Evolutionary conservation across 1,140 invertebrate species (phyloP).

Genomic region (Tetramorium alpestre): DNA sequence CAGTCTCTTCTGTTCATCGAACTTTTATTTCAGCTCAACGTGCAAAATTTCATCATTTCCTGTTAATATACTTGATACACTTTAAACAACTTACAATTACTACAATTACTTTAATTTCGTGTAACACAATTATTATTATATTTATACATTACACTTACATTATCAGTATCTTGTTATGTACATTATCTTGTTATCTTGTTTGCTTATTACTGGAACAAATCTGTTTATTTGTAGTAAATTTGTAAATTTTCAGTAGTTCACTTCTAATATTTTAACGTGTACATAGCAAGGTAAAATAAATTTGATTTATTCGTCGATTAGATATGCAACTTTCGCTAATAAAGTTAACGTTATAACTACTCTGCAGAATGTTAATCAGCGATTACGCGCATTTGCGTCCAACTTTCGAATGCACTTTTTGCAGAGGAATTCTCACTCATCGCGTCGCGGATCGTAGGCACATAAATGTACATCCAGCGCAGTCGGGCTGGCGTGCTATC

Average conservation of each 20-base stretch:
- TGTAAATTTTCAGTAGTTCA: not conserved
- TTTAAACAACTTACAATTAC: not conserved
- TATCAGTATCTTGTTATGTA: not conserved
- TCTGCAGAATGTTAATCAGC: slow-evolving; percentile 41
- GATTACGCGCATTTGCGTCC: slow-evolving; percentile 20
- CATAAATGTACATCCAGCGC: slow-evolving; percentile 39
- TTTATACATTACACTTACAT: not conserved
- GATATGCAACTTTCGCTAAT: slow-evolving; percentile 8
- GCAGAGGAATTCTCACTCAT: slow-evolving; percentile 1
- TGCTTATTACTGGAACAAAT: not conserved
- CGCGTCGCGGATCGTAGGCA: slow-evolving; percentile 18
- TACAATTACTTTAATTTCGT: not conserved
- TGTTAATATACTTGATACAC: not conserved
- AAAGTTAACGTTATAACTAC: not conserved
- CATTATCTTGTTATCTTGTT: not conserved
- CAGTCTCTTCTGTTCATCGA: not conserved
- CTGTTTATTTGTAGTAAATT: not conserved
- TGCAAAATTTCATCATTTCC: not conserved
- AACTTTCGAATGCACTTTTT: slow-evolving; percentile 31
- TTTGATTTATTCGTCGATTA: slow-evolving; percentile 22
- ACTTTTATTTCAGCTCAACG: slow-evolving; percentile 5
- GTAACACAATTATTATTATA: not conserved
- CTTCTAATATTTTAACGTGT: not conserved
- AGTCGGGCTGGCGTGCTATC: slow-evolving; percentile 23
- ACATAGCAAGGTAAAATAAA: not conserved